Conservation (phyloP, 2,113 vertebrate genomes). For the Apistogramma diplotaenia region DNA sequence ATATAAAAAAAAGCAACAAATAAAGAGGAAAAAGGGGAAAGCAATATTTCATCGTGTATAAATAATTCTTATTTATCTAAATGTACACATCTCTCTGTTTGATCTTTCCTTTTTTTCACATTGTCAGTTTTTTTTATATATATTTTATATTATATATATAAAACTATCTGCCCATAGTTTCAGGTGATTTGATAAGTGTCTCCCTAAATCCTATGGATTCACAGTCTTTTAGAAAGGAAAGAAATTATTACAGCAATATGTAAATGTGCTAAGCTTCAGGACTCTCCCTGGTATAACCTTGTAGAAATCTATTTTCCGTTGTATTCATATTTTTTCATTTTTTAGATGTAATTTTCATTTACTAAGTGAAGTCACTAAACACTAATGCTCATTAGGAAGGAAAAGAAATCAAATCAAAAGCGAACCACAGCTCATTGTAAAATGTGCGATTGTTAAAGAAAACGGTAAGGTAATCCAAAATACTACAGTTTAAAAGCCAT, state of each 20-base stretch:
- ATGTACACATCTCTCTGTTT: conserved; percentile 85
- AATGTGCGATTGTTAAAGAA: conserved; percentile 72
- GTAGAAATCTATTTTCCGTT: conserved; percentile 73
- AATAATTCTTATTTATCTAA: conserved; percentile 85
- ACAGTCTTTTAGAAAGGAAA: conserved; percentile 85
- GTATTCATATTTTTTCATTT: conserved; percentile 55
- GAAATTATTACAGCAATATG: conserved; percentile 77
- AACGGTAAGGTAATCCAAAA: conserved; percentile 70
- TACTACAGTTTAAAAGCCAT: conserved; percentile 75
- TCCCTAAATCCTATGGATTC: conserved; percentile 85
- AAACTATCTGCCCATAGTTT: conserved; percentile 76
- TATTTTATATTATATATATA: conserved; percentile 51
- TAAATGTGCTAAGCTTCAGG: conserved; percentile 79
- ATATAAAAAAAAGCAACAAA: conserved; percentile 10
- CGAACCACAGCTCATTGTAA: conserved; percentile 66
- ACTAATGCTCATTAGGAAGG: conserved; percentile 63
- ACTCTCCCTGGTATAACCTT: conserved; percentile 68
- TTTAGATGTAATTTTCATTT: conserved; percentile 60
- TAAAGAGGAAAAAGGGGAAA: conserved; percentile 59
- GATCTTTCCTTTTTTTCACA: conserved; percentile 54
- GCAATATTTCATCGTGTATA: conserved; percentile 81
- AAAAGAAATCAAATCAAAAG: conserved; percentile 70
- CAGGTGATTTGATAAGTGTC: conserved; percentile 69
- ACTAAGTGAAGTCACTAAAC: conserved; percentile 79
- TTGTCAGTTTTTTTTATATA: conserved; percentile 28